Conservation (phyloP, 1,140 invertebrate genomes). For the Pantala flavescens region DNA sequence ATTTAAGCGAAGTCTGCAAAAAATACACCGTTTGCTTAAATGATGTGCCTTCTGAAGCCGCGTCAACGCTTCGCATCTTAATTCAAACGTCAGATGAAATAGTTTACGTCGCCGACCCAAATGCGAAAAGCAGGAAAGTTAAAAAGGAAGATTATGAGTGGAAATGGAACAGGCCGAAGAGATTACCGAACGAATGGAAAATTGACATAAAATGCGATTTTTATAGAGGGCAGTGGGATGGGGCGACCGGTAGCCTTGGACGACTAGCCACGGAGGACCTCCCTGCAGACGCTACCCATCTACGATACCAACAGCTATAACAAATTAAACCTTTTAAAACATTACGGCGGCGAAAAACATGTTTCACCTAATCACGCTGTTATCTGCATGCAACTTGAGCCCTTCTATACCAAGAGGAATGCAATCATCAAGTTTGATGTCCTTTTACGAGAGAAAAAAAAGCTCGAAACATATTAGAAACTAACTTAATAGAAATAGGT, state of each 20-base stretch:
- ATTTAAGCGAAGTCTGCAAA: too few species aligned
- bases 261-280: neutral
- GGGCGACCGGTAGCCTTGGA: neutral
- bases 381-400: too few species aligned
- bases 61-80: conserved; percentile 7
- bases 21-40: neutral
- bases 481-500: too few species aligned
- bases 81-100: neutral
- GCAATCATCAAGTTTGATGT: too few species aligned
- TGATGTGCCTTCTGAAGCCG: neutral
- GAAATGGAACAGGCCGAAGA: neutral
- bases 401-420: too few species aligned
- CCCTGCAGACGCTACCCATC: too few species aligned
- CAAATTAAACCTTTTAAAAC: too few species aligned
- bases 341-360: too few species aligned
- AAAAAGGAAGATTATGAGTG: neutral
- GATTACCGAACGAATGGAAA: neutral
- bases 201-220: conserved; percentile 4
- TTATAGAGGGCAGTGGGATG: neutral
- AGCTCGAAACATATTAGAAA: too few species aligned
- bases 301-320: too few species aligned
- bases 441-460: too few species aligned
- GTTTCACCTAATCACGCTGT: too few species aligned
- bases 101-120: neutral
- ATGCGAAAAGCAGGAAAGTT: neutral